Conservation (phyloP, 2,888 invertebrate genomes). For the Platycnemis pennipes region DNA sequence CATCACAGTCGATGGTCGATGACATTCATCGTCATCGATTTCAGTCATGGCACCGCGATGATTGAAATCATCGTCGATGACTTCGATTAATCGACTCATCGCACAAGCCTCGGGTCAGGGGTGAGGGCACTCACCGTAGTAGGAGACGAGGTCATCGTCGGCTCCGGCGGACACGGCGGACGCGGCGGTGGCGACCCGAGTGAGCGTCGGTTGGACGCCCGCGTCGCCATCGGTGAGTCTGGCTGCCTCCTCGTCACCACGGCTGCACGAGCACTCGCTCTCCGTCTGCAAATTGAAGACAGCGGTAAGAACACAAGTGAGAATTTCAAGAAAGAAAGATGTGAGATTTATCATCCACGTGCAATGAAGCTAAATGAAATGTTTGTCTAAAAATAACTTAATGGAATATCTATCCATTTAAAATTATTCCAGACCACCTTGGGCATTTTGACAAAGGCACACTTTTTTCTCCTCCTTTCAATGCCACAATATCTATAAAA, state of each 20-base stretch:
- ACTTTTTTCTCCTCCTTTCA: no score
- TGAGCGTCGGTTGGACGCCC: slow-evolving; percentile 76
- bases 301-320: slow-evolving; percentile 32
- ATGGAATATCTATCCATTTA: no score
- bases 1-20: no score
- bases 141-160: slow-evolving; percentile 81
- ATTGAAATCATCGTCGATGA: no score
- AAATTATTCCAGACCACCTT: no score
- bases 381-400: no score
- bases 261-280: slow-evolving; percentile 87
- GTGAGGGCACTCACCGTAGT: slow-evolving; percentile 80
- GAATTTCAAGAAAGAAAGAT: not conserved
- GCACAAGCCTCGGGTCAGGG: not conserved
- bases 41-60: no score
- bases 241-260: slow-evolving; percentile 87
- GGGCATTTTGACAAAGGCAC: no score
- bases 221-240: slow-evolving; percentile 83
- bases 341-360: not conserved
- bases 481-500: no score
- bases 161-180: slow-evolving; percentile 82
- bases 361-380: no score
- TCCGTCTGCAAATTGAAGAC: slow-evolving; percentile 86
- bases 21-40: no score
- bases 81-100: no score
- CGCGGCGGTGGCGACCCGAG: slow-evolving; percentile 84